These are phyloP conservation scores for Halesus radiatus DNA, from an alignment of 1,140 invertebrate genomes.

Conservation along the genomic window DNA sequence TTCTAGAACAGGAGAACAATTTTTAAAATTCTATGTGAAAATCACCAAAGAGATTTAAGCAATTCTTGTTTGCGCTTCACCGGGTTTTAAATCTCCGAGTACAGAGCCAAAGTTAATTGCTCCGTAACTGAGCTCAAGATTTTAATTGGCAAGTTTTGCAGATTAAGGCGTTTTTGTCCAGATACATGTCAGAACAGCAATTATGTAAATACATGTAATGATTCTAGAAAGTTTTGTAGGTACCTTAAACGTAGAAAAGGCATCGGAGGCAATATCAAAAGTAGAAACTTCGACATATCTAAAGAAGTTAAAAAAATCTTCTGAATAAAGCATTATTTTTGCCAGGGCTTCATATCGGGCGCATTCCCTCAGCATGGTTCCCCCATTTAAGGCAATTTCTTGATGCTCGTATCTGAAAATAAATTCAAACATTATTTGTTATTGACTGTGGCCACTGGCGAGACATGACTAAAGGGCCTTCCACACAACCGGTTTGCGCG, in stretches of 20 bases:
- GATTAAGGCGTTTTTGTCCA: too few species aligned
- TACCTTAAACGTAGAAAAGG: conserved; percentile 99
- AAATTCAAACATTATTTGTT: neutral
- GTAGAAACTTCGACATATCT: conserved; percentile 99
- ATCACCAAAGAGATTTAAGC: too few species aligned
- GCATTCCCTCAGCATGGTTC: conserved; percentile 98
- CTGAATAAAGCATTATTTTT: conserved; percentile 97
- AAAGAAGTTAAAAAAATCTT: conserved; percentile 99
- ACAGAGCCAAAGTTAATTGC: too few species aligned
- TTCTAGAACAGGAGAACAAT: too few species aligned
- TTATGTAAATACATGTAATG: conserved; percentile 36
- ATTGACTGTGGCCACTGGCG: too few species aligned
- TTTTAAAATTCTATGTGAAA: too few species aligned
- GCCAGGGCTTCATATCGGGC: conserved; percentile 97
- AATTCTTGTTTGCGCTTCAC: too few species aligned
- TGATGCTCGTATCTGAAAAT: conserved; percentile 94
- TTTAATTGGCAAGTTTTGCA: too few species aligned
- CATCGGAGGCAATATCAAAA: conserved; percentile 99
- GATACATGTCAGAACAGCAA: neutral
- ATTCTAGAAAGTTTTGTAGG: neutral
- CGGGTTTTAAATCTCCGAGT: too few species aligned
- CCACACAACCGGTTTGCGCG: too few species aligned
- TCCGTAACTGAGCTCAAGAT: too few species aligned
- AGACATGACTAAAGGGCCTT: too few species aligned
- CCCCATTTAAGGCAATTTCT: conserved; percentile 99